Evolutionary conservation across 1,140 invertebrate species (phyloP).

Genomic region (Polyergus mexicanus): DNA sequence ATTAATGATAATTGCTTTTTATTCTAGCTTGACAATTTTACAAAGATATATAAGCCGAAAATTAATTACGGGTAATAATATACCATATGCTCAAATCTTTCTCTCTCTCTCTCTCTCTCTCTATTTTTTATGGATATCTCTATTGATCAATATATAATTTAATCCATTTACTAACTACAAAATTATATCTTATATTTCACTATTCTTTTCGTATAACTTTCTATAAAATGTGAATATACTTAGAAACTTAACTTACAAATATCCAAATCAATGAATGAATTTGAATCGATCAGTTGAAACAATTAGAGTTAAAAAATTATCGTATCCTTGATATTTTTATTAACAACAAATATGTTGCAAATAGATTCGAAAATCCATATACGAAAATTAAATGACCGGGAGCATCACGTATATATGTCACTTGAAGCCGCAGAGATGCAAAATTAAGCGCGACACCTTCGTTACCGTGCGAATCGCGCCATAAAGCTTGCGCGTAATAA

Average conservation of each 20-base stretch:
- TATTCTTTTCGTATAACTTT: neutral
- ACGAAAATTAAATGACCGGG: neutral
- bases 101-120: too few species aligned
- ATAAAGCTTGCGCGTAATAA: conserved; percentile 57
- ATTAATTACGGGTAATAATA: neutral
- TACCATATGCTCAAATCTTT: neutral
- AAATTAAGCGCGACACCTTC: conserved; percentile 55
- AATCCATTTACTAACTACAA: neutral
- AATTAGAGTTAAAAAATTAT: neutral
- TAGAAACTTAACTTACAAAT: neutral
- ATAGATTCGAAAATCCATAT: neutral
- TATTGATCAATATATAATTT: neutral
- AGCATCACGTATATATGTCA: neutral
- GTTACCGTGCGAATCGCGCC: conserved; percentile 41
- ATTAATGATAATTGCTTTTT: neutral
- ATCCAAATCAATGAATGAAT: neutral
- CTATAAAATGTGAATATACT: neutral
- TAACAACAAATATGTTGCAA: neutral
- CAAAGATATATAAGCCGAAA: neutral
- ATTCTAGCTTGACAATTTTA: neutral
- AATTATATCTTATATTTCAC: neutral
- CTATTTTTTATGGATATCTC: neutral
- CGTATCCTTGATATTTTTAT: neutral
- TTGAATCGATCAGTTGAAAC: neutral
- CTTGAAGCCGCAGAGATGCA: neutral